These are phyloP conservation scores for Ascidia mentula DNA, from an alignment of 23 tunicate species.

Conservation along the genomic window DNA sequence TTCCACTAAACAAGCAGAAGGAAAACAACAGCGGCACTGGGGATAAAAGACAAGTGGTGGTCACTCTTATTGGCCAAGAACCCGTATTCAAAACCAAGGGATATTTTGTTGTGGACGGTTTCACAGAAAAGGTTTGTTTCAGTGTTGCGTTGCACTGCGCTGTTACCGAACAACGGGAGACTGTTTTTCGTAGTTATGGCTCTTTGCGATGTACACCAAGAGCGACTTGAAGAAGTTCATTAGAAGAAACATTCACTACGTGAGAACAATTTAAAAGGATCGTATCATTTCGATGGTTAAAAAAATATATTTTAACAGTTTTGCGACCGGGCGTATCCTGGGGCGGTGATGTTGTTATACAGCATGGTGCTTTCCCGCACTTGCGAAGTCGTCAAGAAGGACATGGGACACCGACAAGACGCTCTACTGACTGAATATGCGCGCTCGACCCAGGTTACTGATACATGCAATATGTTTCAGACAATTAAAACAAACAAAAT, in stretches of 20 bases:
- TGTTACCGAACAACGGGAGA: no score
- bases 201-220: conserved; percentile 39
- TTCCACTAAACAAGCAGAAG: background rate
- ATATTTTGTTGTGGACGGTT: conserved; percentile 67
- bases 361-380: conserved; percentile 73
- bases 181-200: conserved; percentile 76
- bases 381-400: conserved; percentile 41
- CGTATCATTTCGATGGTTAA: background rate
- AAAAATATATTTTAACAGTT: conserved; percentile 26
- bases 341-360: conserved; percentile 67
- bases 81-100: conserved; percentile 66
- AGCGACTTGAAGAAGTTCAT: conserved; percentile 53
- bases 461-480: background rate
- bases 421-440: conserved; percentile 74
- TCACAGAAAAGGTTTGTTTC: conserved; percentile 62
- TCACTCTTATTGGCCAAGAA: conserved; percentile 47
- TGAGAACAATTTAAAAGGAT: conserved; percentile 23
- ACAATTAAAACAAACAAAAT: background rate
- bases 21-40: conserved; percentile 5
- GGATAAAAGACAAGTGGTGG: conserved; percentile 27
- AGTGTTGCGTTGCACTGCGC: no score
- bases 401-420: conserved; percentile 46
- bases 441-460: conserved; percentile 64
- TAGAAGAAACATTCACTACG: conserved; percentile 66
- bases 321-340: conserved; percentile 46